Percentiles rank a stretch among this genome's conserved stretches.
phyloP scores from a whole-genome alignment of 2,888 invertebrate species.

The Dicroscelio sp. region DNA sequence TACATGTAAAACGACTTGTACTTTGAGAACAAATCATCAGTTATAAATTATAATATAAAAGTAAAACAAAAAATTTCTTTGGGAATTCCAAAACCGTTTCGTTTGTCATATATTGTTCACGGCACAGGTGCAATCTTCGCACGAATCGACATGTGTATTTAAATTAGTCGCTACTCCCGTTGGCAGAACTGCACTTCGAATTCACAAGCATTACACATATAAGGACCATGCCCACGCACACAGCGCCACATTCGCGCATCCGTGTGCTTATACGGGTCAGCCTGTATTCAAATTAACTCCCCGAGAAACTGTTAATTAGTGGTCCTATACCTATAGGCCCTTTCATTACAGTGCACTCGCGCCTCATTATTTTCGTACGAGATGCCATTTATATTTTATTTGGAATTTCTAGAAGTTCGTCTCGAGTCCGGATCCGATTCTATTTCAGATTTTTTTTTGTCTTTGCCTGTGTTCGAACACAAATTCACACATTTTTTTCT shows the following conservation, averaged over 20 bases:
- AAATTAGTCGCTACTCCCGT: conserved; percentile 91
- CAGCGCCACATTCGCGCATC: conserved; percentile 45
- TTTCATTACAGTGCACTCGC: conserved; percentile 87
- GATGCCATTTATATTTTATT: conserved; percentile 60
- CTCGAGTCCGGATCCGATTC: too few relatives aligned
- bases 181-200: conserved; percentile 85
- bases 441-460: too few relatives aligned
- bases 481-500: too few relatives aligned
- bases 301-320: conserved; percentile 90
- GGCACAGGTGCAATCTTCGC: conserved; percentile 90
- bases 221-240: conserved; percentile 23
- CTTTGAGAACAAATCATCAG: too few relatives aligned
- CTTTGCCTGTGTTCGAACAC: too few relatives aligned
- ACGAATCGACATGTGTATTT: conserved; percentile 91
- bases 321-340: conserved; percentile 87
- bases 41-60: too few relatives aligned
- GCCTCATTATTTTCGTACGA: conserved; percentile 86
- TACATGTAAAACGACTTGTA: too few relatives aligned
- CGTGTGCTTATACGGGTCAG: conserved; percentile 68
- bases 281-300: conserved; percentile 90
- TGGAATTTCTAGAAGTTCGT: conserved; percentile 48
- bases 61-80: too few relatives aligned
- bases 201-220: conserved; percentile 52
- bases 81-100: conserved; percentile 33
- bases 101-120: conserved; percentile 53